Percentiles rank a stretch among this genome's conserved stretches.
Evolutionary conservation across 2,888 invertebrate genomes (phyloP).

Genomic region (Diploptera punctata): DNA sequence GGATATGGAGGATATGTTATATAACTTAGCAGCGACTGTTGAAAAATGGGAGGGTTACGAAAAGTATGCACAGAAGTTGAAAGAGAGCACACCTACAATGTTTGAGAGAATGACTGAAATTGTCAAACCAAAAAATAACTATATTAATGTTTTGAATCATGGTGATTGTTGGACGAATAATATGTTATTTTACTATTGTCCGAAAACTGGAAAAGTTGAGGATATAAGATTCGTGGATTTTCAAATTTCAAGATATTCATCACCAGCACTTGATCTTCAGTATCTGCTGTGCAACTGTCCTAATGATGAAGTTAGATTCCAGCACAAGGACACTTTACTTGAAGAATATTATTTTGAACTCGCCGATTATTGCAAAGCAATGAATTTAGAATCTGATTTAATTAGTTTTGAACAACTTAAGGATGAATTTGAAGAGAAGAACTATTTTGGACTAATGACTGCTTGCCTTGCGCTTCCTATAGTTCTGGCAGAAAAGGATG

Average conservation of each 20-base stretch:
- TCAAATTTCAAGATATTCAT: constrained; percentile 34
- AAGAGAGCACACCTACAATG: background rate
- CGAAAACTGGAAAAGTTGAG: background rate
- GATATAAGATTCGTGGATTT: constrained; percentile 40
- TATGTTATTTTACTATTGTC: constrained; percentile 34
- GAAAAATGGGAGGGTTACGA: constrained; percentile 25
- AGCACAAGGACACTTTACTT: constrained; percentile 31
- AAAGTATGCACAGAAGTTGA: background rate
- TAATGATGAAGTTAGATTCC: background rate
- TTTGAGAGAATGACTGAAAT: background rate
- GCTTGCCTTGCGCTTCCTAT: constrained; percentile 43
- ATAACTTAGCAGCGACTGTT: no score
- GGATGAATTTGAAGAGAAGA: constrained; percentile 43
- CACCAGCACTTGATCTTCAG: constrained; percentile 38
- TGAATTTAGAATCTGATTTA: background rate
- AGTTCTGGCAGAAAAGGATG: constrained; percentile 40
- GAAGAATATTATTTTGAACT: constrained; percentile 34
- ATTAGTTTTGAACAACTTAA: constrained; percentile 43
- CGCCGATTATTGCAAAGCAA: background rate
- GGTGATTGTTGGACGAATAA: constrained; percentile 43
- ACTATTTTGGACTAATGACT: constrained; percentile 44
- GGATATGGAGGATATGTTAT: no score
- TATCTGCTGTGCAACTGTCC: constrained; percentile 37
- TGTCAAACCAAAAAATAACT: background rate
- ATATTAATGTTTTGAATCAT: constrained; percentile 34